Base-by-base conservation (phyloP, 2,888 invertebrate genomes). In the Drosophila subquinaria region DNA sequence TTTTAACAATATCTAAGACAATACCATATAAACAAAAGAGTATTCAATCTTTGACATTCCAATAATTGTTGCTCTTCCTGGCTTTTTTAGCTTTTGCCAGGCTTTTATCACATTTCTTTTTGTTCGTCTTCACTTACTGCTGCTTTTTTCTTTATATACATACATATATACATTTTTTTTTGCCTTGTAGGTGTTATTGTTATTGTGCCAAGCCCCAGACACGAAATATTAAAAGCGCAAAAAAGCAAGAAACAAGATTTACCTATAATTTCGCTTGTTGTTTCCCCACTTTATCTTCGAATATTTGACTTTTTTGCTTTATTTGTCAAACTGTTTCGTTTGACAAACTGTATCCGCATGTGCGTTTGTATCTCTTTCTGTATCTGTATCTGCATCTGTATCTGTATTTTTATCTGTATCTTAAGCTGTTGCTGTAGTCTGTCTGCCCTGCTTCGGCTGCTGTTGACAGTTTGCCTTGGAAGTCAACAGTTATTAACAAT, bases 141-240 rank as follows among this genome's bases (percentile, higher is more conserved):
- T 57, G 61, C 57, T 33, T 13, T 27, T 40, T 33, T 68, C n/a
- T 42, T 50, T 57, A 65, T 65, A 33, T 47, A 53, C 64, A 48
- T 11, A 10, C 9, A 15, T 15, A 30, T 33, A 33, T 55, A 20
- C 20, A 20, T 48, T 53, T 36, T 45, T 45, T 50, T 63, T 38
- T 66, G 66, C 53, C 53, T 57, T 47, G 69, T 66, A 55, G 75
- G 61, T 76, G 65, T 69, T 77, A 62, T 64, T 77, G 47, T 62
- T 57, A 57, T 73, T 80, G 66, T 50, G 83, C 70, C 84, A 81
- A 82, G 81, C 81, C 66, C 74, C 87, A 63, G 76, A 82, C 72
- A 59, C 45, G 38, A 77, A 51, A 64, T 55, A 67, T 61, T 36
- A 51, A 67, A 61, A 66, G 60, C 59, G 59, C 50, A 67, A 61